Conservation (phyloP, 2,113 vertebrate species). For the Lampris megalopsis region DNA sequence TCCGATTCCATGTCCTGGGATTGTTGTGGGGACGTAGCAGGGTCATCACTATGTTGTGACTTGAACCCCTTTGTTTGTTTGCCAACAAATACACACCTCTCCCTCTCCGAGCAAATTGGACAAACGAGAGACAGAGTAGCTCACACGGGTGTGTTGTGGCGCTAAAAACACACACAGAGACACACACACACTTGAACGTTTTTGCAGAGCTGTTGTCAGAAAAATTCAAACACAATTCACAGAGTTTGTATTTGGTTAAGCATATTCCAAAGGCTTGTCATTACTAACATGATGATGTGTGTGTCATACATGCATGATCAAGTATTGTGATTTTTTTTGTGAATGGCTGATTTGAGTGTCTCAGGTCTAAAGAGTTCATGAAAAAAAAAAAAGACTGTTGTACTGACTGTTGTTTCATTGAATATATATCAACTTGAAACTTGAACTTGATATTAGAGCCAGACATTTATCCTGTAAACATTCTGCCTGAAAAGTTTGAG, state of each 20-base stretch:
- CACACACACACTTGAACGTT: background rate
- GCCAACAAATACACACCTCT: constrained; percentile 16
- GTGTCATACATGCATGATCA: background rate
- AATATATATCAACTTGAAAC: too few species aligned
- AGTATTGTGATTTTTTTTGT: background rate
- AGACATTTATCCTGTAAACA: too few species aligned
- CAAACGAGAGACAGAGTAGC: constrained; percentile 36
- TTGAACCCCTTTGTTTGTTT: constrained; percentile 33
- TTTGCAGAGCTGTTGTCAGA: background rate
- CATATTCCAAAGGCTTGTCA: background rate
- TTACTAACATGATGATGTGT: background rate
- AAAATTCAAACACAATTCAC: background rate
- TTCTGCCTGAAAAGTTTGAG: too few species aligned
- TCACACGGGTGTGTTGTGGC: constrained; percentile 43
- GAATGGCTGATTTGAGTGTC: background rate
- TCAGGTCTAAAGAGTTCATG: too few species aligned
- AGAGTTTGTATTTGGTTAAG: background rate
- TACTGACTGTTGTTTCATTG: too few species aligned
- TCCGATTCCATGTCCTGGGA: constrained; percentile 33
- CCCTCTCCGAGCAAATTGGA: background rate
- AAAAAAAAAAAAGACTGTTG: too few species aligned
- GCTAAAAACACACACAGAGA: constrained; percentile 35
- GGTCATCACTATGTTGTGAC: constrained; percentile 26
- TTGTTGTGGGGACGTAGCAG: constrained; percentile 18
- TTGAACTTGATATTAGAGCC: too few species aligned